Percentiles rank a stretch among this genome's conserved stretches.
Conservation (phyloP, 2,113 vertebrate genomes). For the Charadrius vociferus region DNA sequence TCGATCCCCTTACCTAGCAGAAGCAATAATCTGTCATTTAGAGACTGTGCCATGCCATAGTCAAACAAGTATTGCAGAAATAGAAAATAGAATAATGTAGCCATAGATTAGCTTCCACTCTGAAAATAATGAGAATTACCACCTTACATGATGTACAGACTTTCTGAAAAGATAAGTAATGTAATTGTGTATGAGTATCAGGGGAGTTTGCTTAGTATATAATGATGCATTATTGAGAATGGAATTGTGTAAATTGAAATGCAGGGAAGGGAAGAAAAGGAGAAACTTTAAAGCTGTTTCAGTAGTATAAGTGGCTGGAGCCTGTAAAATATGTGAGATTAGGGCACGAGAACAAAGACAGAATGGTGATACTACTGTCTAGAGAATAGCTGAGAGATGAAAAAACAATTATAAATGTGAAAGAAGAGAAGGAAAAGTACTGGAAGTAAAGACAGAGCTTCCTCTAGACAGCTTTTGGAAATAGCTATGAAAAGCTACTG, state of each 20-base stretch:
- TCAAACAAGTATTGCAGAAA: neutral
- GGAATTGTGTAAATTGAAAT: neutral
- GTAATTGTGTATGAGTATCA: neutral
- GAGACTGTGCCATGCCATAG: neutral
- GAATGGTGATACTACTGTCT: neutral
- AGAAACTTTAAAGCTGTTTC: neutral
- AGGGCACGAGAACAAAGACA: neutral
- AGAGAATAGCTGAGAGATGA: neutral
- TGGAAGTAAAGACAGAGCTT: neutral
- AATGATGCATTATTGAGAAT: neutral
- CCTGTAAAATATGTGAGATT: neutral
- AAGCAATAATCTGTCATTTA: neutral
- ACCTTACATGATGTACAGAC: neutral
- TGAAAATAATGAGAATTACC: neutral
- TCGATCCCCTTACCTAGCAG: neutral
- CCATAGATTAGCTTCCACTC: neutral
- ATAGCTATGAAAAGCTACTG: neutral
- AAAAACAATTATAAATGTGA: neutral
- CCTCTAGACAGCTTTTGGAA: neutral
- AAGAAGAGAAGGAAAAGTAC: neutral
- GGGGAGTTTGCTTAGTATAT: neutral
- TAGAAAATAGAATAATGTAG: neutral
- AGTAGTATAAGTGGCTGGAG: neutral
- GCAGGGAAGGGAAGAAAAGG: neutral
- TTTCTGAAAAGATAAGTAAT: neutral